phyloP scores from a whole-genome alignment of 2,797 vertebrate species.

The Enteromius argenteus region DNA sequence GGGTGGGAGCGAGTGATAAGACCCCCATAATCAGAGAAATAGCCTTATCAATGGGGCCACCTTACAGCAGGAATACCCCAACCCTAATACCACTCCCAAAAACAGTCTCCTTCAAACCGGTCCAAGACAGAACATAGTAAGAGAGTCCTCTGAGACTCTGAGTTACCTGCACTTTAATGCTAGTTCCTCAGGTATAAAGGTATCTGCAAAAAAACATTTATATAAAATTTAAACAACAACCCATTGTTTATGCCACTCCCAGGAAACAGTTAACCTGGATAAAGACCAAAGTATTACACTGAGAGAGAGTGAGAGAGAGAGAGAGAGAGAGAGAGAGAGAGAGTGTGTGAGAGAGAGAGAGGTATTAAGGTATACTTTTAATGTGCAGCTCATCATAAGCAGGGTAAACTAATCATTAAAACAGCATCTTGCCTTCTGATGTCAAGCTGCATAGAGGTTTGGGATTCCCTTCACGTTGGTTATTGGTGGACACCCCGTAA shows the following conservation, averaged over 20 bases:
- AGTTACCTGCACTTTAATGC: not conserved
- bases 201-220: not conserved
- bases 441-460: conserved; percentile 71
- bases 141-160: not conserved
- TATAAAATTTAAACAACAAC: conserved; percentile 67
- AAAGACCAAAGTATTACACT: not conserved
- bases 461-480: conserved; percentile 72
- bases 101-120: conserved; percentile 52
- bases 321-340: not conserved
- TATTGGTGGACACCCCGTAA: not conserved
- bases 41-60: conserved; percentile 76
- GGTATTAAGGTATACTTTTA: not conserved
- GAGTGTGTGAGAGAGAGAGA: not conserved
- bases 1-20: conserved; percentile 71
- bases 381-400: not conserved
- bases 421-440: conserved; percentile 61
- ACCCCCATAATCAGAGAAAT: conserved; percentile 61
- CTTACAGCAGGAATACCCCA: conserved; percentile 80
- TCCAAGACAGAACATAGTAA: not conserved
- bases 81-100: conserved; percentile 67
- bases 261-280: conserved; percentile 54
- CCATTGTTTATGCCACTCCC: conserved; percentile 65
- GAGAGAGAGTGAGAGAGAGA: not conserved
- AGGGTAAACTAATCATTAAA: conserved; percentile 60
- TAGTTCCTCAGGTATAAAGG: not conserved